Conservation (phyloP, 2,113 vertebrate species). For the Parus major region DNA sequence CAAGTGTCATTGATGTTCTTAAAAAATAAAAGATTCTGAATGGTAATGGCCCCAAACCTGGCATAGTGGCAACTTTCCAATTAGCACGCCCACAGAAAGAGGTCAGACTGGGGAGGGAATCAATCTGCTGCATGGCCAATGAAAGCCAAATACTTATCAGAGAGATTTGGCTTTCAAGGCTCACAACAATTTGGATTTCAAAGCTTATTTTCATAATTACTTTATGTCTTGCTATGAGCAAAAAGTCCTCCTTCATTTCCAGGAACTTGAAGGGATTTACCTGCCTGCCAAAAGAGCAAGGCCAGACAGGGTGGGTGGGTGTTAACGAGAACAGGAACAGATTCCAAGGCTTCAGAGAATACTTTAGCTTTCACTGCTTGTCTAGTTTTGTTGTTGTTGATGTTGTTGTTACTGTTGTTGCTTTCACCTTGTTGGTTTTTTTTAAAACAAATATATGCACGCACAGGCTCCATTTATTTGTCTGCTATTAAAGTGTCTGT, state of each 20-base stretch:
- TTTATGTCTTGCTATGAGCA: not conserved
- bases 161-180: not conserved
- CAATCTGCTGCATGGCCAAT: not conserved
- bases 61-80: not conserved
- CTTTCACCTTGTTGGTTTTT: not conserved
- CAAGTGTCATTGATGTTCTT: slow-evolving; percentile 43
- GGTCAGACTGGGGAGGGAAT: not conserved
- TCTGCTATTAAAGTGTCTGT: not conserved
- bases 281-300: slow-evolving; percentile 36
- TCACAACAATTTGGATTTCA: not conserved
- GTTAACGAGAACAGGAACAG: not conserved
- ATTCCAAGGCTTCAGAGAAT: slow-evolving; percentile 11
- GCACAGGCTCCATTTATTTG: not conserved
- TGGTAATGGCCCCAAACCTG: slow-evolving; percentile 25
- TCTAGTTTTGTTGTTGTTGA: not conserved
- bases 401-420: not conserved
- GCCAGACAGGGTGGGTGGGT: not conserved
- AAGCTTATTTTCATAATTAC: not conserved
- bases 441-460: not conserved
- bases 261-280: slow-evolving; percentile 20
- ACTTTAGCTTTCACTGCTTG: slow-evolving; percentile 25
- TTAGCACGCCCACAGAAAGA: not conserved
- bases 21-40: slow-evolving; percentile 59
- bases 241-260: not conserved
- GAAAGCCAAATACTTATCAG: not conserved